Evolutionary conservation across 2,113 vertebrate genomes (phyloP).

Genomic region (Sphyrna mokarran): DNA sequence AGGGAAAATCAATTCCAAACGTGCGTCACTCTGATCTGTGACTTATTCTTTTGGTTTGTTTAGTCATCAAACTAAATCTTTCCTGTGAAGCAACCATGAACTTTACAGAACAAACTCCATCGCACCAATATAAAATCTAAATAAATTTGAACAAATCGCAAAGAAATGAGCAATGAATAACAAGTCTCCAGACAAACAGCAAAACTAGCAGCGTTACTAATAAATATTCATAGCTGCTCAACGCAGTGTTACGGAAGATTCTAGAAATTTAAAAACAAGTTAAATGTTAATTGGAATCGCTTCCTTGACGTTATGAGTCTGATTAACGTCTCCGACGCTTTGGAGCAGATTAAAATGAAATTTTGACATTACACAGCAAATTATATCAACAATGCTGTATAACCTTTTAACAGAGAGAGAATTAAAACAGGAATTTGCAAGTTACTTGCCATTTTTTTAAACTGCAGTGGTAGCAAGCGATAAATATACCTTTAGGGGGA

Average conservation of each 20-base stretch:
- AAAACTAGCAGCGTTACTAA: neutral
- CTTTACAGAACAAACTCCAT: neutral
- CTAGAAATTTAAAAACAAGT: neutral
- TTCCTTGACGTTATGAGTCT: neutral
- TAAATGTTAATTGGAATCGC: conserved; percentile 13
- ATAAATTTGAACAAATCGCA: neutral
- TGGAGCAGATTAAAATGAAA: neutral
- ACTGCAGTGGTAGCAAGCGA: neutral
- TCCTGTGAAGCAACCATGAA: neutral
- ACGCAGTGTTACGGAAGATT: neutral
- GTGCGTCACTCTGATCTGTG: neutral
- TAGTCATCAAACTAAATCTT: neutral
- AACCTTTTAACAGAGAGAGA: neutral
- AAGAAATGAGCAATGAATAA: neutral
- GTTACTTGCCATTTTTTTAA: neutral
- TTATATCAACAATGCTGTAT: neutral
- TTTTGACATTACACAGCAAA: neutral
- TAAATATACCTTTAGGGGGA: neutral
- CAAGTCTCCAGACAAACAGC: neutral
- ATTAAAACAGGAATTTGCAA: neutral
- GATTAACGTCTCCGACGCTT: neutral
- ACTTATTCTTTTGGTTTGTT: neutral
- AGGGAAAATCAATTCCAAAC: neutral
- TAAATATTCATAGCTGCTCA: neutral
- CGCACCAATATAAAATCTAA: neutral